Base-by-base conservation (phyloP, 2,113 vertebrate genomes). In the Sporophila hypoxantha region DNA sequence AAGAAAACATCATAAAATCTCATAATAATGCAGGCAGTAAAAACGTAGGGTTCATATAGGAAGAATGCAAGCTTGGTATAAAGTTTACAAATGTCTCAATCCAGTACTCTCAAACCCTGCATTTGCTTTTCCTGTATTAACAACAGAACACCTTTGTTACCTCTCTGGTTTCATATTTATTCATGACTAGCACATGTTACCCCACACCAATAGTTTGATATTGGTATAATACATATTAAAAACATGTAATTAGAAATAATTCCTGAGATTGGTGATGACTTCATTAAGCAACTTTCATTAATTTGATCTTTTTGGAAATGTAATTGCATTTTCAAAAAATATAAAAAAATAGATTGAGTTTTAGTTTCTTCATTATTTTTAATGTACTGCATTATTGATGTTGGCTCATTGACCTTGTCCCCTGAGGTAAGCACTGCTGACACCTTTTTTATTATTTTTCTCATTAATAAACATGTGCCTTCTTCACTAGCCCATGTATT, bases 381-480 rank as follows among this genome's bases (percentile, higher is more conserved):
- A 49, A 76, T 26, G 32, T 75, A 75, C 56, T 85, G 26, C 42
- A 77, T 88, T 85, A 92, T 83, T 94, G 64, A 93, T 91, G 79
- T 60, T 83, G 65, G 37, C 39, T 87, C 61, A 49, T 23, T 80
- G 85, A 85, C 93, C 41, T 64, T 91, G 53, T 91, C 85, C 85
- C 91, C 78, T 60, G 88, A 76, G 87, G 74, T 52, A 83, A 68
- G 66, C 76, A 84, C 83, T 65, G 74, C 61, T 78, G 85, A 81
- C 86, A 93, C 83, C 44, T 81, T 91, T 90, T 78, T 81, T 67
- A 92, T 92, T 95, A 87, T 92, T 94, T 89, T 89, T 81, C 76
- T 93, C 73, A 85, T 92, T 91, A 93, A 89, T 83, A 93, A 95
- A 89, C 80, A 92, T 77, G 81, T 71, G 44, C 14, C 34, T 84